These are phyloP conservation scores for Chrysolina haemoptera DNA, from an alignment of 2,888 invertebrate species.

Conservation along the genomic window DNA sequence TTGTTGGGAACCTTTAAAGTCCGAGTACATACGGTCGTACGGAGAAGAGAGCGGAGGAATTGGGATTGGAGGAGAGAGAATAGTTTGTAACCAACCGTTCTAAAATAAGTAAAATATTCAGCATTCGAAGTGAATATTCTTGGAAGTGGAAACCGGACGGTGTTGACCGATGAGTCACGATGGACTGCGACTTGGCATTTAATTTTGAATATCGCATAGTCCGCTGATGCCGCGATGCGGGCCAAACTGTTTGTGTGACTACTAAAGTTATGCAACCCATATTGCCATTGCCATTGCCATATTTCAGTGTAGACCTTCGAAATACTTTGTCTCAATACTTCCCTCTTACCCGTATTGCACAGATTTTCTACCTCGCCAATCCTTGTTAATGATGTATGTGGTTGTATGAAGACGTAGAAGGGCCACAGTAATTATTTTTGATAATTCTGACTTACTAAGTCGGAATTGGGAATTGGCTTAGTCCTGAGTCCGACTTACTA, in stretches of 20 bases:
- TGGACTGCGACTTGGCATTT: not conserved
- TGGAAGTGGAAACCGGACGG: conserved; percentile 15
- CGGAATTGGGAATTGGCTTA: too few species aligned
- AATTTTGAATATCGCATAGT: not conserved
- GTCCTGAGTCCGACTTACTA: too few species aligned
- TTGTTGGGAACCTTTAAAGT: conserved; percentile 29
- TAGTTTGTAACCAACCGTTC: conserved; percentile 23
- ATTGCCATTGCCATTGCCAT: too few species aligned
- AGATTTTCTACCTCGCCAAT: too few species aligned
- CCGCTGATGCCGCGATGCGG: not conserved
- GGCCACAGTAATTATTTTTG: too few species aligned
- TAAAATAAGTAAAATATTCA: conserved; percentile 40
- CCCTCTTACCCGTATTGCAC: too few species aligned
- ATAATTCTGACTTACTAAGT: too few species aligned
- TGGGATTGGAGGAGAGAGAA: conserved; percentile 26
- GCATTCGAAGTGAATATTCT: conserved; percentile 37
- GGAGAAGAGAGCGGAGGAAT: conserved; percentile 19
- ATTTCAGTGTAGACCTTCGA: too few species aligned
- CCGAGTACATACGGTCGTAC: conserved; percentile 16
- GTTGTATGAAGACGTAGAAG: too few species aligned
- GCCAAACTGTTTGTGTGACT: not conserved
- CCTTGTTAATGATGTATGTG: too few species aligned
- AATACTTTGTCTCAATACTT: too few species aligned
- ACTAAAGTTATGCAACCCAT: conserved; percentile 3
- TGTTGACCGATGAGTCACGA: conserved; percentile 28